Conservation (phyloP, 1,140 invertebrate genomes). For the Bombus huntii region DNA sequence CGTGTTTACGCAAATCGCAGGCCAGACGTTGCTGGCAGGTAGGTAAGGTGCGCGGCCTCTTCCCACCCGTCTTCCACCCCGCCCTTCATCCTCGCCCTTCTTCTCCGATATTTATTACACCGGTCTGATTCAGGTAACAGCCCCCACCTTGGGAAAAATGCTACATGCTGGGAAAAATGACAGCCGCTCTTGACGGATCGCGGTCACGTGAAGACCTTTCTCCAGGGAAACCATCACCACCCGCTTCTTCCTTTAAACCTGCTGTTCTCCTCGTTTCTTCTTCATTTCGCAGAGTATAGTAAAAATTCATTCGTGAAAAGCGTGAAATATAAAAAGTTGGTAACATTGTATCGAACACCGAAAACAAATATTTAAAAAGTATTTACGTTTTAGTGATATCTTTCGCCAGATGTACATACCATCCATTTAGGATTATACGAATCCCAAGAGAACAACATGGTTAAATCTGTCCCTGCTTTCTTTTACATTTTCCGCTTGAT, state of each 20-base stretch:
- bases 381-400: too few species aligned
- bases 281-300: background rate
- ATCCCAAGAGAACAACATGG: background rate
- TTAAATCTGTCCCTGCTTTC: too few species aligned
- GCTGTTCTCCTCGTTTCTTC: background rate
- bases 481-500: background rate
- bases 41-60: slow-evolving; percentile 41
- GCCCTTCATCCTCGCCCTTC: background rate
- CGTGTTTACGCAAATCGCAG: slow-evolving; percentile 73
- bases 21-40: slow-evolving; percentile 50
- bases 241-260: background rate
- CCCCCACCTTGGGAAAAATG: slow-evolving; percentile 29
- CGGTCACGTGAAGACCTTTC: slow-evolving; percentile 38
- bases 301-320: too few species aligned
- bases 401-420: too few species aligned
- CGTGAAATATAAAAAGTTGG: too few species aligned
- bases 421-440: too few species aligned
- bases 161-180: slow-evolving; percentile 61
- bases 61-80: background rate
- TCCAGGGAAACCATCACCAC: background rate
- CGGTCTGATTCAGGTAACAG: slow-evolving; percentile 22
- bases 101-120: slow-evolving; percentile 56
- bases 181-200: slow-evolving; percentile 51
- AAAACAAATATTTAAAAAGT: too few species aligned
- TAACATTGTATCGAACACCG: too few species aligned